Conservation (phyloP, 53 echinoderm and acorn worm genomes). For the Apostichopus leukothele region DNA sequence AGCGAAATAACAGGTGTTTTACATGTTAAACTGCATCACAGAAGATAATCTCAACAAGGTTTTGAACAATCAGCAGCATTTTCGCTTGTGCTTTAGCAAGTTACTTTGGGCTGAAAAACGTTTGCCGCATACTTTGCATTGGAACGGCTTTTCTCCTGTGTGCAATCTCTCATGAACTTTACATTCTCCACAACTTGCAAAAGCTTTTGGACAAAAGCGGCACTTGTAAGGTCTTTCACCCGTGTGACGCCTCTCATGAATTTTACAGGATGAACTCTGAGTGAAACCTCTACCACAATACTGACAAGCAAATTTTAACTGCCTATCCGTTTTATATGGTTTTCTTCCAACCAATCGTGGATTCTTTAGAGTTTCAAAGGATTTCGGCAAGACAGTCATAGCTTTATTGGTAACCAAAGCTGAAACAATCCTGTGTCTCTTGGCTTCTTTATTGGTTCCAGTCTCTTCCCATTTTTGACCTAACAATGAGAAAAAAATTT, state of each 20-base stretch:
- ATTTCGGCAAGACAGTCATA: background rate
- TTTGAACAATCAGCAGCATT: background rate
- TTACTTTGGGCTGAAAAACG: conserved; percentile 35
- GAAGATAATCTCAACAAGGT: too few relatives aligned
- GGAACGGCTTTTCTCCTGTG: conserved; percentile 54
- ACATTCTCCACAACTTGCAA: conserved; percentile 18
- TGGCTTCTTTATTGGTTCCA: background rate
- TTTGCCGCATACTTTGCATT: conserved; percentile 38
- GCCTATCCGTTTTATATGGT: background rate
- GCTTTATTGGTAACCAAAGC: background rate
- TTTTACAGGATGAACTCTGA: conserved; percentile 50
- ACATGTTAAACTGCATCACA: too few relatives aligned
- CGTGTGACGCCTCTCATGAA: conserved; percentile 56
- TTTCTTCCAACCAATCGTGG: background rate
- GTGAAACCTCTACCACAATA: conserved; percentile 57
- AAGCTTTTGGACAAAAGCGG: conserved; percentile 48
- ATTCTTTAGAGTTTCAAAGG: background rate
- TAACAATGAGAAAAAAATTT: conserved; percentile 35
- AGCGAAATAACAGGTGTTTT: too few relatives aligned
- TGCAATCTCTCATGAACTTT: conserved; percentile 53
- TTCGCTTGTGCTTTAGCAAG: conserved; percentile 40
- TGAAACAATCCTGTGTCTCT: background rate
- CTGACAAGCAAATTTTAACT: conserved; percentile 32
- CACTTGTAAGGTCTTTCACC: conserved; percentile 54
- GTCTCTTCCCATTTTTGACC: conserved; percentile 15